A percentile compares a stretch with the other conserved stretches of the same genome.
phyloP scores from a whole-genome alignment of 2,888 invertebrate species.

The Leptinotarsa peninsularis region DNA sequence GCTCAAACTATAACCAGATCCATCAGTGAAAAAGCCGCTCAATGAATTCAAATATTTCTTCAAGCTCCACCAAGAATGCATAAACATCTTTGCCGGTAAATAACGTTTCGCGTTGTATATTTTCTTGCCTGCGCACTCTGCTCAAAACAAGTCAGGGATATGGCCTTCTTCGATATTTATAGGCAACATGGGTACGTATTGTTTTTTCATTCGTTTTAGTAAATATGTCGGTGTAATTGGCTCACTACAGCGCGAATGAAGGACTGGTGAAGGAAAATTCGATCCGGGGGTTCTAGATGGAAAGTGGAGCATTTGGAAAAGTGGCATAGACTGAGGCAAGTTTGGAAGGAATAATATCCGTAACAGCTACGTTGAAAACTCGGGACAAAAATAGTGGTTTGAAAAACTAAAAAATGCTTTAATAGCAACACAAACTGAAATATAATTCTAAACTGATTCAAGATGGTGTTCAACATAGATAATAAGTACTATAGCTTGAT shows the following conservation, averaged over 20 bases:
- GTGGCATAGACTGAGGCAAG: no score
- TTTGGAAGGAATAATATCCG: no score
- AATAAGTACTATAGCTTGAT: no score
- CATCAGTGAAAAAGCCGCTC: background rate
- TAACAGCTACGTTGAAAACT: no score
- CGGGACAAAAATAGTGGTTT: no score
- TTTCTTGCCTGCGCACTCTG: background rate
- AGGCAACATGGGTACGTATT: conserved; percentile 41
- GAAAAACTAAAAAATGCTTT: no score
- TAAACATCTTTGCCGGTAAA: conserved; percentile 9
- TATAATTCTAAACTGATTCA: no score
- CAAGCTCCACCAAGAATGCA: background rate
- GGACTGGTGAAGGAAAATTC: conserved; percentile 1
- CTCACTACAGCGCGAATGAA: conserved; percentile 28
- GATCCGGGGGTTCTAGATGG: background rate
- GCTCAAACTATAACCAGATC: background rate
- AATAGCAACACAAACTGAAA: no score
- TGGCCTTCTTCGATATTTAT: conserved; percentile 38
- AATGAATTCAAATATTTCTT: conserved; percentile 18
- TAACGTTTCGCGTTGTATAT: conserved; percentile 20
- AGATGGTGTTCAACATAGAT: no score
- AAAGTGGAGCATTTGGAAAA: background rate
- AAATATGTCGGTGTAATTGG: conserved; percentile 44
- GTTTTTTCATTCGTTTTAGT: conserved; percentile 41
- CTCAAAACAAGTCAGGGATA: conserved; percentile 27